Conservation (phyloP, 2,888 invertebrate species). For the Pseudococcus viburni region DNA sequence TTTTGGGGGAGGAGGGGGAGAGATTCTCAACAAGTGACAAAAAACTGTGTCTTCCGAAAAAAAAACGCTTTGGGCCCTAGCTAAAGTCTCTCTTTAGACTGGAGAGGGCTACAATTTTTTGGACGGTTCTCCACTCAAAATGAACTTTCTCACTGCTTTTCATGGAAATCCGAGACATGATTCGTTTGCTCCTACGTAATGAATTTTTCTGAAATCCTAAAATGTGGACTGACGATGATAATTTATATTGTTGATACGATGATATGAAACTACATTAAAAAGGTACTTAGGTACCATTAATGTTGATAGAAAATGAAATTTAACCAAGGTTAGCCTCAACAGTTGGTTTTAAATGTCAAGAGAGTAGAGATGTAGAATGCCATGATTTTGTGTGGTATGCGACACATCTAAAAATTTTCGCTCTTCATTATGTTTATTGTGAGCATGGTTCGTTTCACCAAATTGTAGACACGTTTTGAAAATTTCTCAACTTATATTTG, state of each 20-base stretch:
- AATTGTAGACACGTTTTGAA: not conserved
- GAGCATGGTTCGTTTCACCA: not conserved
- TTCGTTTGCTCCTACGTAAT: too few species aligned
- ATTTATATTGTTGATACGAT: not conserved
- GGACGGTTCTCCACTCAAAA: too few species aligned
- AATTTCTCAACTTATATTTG: not conserved
- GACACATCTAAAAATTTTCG: slow-evolving; percentile 19
- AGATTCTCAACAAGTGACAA: too few species aligned
- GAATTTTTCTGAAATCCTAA: too few species aligned
- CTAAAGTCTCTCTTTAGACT: too few species aligned
- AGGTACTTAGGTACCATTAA: not conserved
- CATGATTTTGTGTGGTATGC: not conserved
- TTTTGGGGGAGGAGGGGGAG: too few species aligned
- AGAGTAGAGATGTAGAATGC: not conserved
- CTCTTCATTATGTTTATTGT: not conserved
- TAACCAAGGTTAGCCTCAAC: not conserved
- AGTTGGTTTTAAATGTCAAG: slow-evolving; percentile 14
- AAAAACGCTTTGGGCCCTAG: too few species aligned
- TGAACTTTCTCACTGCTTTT: too few species aligned
- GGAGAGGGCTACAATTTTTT: too few species aligned
- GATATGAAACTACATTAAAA: not conserved
- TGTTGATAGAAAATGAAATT: slow-evolving; percentile 17
- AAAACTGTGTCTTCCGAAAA: too few species aligned
- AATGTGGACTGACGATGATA: too few species aligned
- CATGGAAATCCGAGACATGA: too few species aligned